These are phyloP conservation scores for Macrochelys suwanniensis DNA, from an alignment of 2,797 vertebrate species.

Conservation along the genomic window DNA sequence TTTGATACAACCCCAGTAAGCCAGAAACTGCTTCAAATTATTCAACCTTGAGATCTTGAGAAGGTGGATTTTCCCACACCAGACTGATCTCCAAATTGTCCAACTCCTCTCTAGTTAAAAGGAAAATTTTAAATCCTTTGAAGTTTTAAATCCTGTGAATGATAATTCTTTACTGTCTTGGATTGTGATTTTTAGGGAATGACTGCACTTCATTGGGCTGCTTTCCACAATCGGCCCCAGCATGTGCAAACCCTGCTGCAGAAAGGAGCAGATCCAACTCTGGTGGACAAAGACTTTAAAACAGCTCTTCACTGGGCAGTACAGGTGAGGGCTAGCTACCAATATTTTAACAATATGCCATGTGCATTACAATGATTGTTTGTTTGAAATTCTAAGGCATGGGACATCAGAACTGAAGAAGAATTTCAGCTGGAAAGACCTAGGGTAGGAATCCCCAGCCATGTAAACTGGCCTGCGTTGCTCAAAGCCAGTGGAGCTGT, in stretches of 20 bases:
- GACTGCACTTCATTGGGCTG: slow-evolving; percentile 92
- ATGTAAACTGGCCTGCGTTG: not conserved
- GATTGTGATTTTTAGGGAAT: slow-evolving; percentile 85
- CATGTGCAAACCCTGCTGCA: slow-evolving; percentile 88
- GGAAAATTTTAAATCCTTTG: not conserved
- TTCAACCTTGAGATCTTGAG: not conserved
- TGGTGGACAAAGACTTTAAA: slow-evolving; percentile 92
- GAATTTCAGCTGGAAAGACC: not conserved
- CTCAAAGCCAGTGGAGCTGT: not conserved
- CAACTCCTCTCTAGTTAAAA: not conserved
- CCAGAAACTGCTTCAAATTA: not conserved
- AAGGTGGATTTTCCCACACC: not conserved
- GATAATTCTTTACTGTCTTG: not conserved
- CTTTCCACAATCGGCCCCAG: slow-evolving; percentile 90
- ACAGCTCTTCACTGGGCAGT: slow-evolving; percentile 92
- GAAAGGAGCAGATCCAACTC: slow-evolving; percentile 88
- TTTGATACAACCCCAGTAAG: not conserved
- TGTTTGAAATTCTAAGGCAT: not conserved
- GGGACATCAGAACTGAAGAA: not conserved
- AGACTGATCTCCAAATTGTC: not conserved
- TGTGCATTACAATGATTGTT: not conserved
- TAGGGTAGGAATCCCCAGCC: not conserved
- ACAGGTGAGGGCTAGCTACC: slow-evolving; percentile 76
- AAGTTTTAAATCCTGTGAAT: not conserved
- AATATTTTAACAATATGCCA: not conserved